Conservation (phyloP, 2,888 invertebrate genomes). For the Tribolium freemani region DNA sequence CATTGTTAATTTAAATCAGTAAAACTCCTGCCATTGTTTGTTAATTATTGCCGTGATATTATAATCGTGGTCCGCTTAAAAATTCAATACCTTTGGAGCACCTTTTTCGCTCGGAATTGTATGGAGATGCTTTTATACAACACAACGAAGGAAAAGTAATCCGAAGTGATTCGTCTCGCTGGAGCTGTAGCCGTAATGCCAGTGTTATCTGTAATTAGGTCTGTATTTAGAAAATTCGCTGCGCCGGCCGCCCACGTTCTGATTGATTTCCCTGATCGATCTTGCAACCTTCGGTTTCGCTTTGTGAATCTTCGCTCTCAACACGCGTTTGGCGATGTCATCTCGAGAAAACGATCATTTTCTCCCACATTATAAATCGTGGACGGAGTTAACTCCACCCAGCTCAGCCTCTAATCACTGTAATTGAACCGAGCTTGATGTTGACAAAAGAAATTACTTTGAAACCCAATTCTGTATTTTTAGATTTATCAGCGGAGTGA, state of each 20-base stretch:
- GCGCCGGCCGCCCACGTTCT: slow-evolving; percentile 53
- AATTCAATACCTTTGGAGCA: slow-evolving; percentile 40
- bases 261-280: slow-evolving; percentile 58
- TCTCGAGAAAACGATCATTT: slow-evolving; percentile 12
- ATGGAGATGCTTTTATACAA: slow-evolving; percentile 28
- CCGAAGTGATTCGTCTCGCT: slow-evolving; percentile 46
- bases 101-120: slow-evolving; percentile 30
- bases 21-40: slow-evolving; percentile 41
- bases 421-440: slow-evolving; percentile 1
- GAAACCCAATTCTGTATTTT: not conserved
- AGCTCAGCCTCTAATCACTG: slow-evolving; percentile 11
- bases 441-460: not conserved
- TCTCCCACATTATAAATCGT: slow-evolving; percentile 17
- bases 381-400: not conserved
- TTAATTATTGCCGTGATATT: slow-evolving; percentile 44
- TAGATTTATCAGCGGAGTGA: slow-evolving; percentile 5
- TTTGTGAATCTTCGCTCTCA: not conserved
- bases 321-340: slow-evolving; percentile 1
- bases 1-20: slow-evolving; percentile 45
- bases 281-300: slow-evolving; percentile 26
- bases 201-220: slow-evolving; percentile 56
- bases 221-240: slow-evolving; percentile 53
- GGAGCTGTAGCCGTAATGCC: slow-evolving; percentile 42
- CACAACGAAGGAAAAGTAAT: slow-evolving; percentile 33
- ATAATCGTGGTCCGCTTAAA: slow-evolving; percentile 23